A percentile compares a stretch with the other conserved stretches of the same genome.
Evolutionary conservation across 2,888 invertebrate genomes (phyloP).

Genomic region (Trichogramma dendrolimi): DNA sequence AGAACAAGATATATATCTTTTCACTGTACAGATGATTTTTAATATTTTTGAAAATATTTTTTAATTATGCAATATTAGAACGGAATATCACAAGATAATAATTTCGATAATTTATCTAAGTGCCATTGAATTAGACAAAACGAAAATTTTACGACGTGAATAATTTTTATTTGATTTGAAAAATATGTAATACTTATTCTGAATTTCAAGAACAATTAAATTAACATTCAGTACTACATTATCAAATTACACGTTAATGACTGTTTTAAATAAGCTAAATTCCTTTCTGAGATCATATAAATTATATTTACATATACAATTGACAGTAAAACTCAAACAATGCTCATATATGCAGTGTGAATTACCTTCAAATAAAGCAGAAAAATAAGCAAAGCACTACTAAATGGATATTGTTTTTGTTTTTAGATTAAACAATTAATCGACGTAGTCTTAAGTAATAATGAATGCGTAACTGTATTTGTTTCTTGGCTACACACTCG

Average conservation of each 20-base stretch:
- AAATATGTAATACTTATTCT: too few relatives aligned
- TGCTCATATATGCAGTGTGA: slow-evolving; percentile 10
- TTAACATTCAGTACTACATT: neutral
- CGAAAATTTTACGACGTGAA: too few relatives aligned
- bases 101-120: too few relatives aligned
- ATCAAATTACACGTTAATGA: neutral
- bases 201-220: neutral
- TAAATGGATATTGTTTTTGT: slow-evolving; percentile 9
- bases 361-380: slow-evolving; percentile 8
- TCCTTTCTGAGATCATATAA: slow-evolving; percentile 8
- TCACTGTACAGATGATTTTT: slow-evolving; percentile 1
- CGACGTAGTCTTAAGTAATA: slow-evolving; percentile 14
- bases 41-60: too few relatives aligned
- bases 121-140: too few relatives aligned
- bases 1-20: slow-evolving; percentile 6
- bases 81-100: too few relatives aligned
- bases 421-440: slow-evolving; percentile 8
- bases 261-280: too few relatives aligned
- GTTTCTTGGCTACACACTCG: neutral
- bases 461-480: slow-evolving; percentile 11
- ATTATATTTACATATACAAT: slow-evolving; percentile 4
- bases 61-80: slow-evolving; percentile 3
- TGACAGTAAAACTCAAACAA: slow-evolving; percentile 12
- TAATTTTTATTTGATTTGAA: too few relatives aligned
- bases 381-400: slow-evolving; percentile 2